Base-by-base conservation (phyloP, 2,888 invertebrate genomes). In the Sminthurinus aureus region DNA sequence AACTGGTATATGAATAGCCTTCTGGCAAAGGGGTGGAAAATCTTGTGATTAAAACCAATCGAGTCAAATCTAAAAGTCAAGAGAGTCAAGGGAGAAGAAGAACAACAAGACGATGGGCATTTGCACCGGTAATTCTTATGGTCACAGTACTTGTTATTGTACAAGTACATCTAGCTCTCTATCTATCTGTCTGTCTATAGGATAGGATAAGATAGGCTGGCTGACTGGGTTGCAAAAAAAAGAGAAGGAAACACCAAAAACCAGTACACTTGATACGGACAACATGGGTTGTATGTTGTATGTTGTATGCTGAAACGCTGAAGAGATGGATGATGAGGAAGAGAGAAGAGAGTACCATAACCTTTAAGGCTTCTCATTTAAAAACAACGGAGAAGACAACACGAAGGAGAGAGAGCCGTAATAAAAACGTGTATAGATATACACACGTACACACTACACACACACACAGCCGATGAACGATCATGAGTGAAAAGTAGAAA, bases 1-100 rank as follows among this genome's bases (percentile, higher is more conserved):
- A 84, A 84, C 84, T 77, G 77, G 84, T 84, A 76, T 80, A 71
- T 13, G 20, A 18, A 58, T 78, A 83, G 77, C 78, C 82, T 82
- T 71, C 78, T 78, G 83, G 78, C 69, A 67, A 77, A 82, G 82
- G 82, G 82, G 82, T 82, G 82, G 82, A 77, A 69, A 64, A 78
- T n/a, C n/a, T n/a, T n/a, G n/a, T n/a, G n/a, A n/a, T n/a, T 15
- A 15, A 15, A 38, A 74, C 8, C 18, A 52, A 52, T 52, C 8
- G 75, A 50, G 80, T 24, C 80, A 80, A 73, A 38, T 24, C 80
- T 73, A 73, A 38, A 73, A 80, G 80, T 80, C 80, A 80, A 80
- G 38, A 38, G 38, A 38, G 38, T 18, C 58, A 58, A 58, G 13
- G 58, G 18, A 58, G 58, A 13, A 58, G 18, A 58, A 58, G 58